Evolutionary conservation across 2,113 vertebrate species (phyloP), one percentile per base, ranked within the genome.

Genomic region (Limanda limanda): DNA sequence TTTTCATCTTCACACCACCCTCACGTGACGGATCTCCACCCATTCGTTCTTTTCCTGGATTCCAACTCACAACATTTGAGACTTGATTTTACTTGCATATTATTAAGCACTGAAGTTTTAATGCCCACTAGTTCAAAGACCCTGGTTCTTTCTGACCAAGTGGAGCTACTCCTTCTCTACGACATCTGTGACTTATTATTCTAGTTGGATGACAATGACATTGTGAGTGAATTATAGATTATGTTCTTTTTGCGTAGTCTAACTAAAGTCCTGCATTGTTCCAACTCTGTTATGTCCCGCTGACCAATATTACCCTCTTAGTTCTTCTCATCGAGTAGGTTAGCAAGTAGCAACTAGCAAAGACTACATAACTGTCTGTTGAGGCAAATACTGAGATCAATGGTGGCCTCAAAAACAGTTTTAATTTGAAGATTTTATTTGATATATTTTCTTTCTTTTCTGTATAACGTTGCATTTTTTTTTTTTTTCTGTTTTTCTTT

Each of bases 101-200:
- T 24, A 52, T 71, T 63, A 66, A 35, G 23, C 17, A 24, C 17
- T 68, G 35, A 58, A 37, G 12, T 83, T 75, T 81, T 25, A 48
- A 66, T 35, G 45, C 51, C 18, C 35, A 63, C 25, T 57, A 60
- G 40, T 78, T 86, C 62, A 79, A 15, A 70, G 65, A 57, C 40
- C 23, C 1, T 31, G 18, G 13, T 58, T 81, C 31, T 42, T 42
- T 17, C 57, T 68, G 74, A 81, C 47, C 61, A 74, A 71, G 66
- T 58, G 65, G 48, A 54, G 37, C 61, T 45, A 31, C 58, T 64
- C 55, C 63, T 70, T 37, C 14, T 68, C 61, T 56, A 64, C 74
- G 35, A 66, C 2, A 40, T 68, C 48, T 74, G 57, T 72, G 63
- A 68, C 71, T 79, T 70, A 88, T 85, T 69, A 75, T 85, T 77